A percentile compares a stretch with the other conserved stretches of the same genome.
phyloP scores from a whole-genome alignment of 2,888 invertebrate genomes.

The Xestia sexstrigata region DNA sequence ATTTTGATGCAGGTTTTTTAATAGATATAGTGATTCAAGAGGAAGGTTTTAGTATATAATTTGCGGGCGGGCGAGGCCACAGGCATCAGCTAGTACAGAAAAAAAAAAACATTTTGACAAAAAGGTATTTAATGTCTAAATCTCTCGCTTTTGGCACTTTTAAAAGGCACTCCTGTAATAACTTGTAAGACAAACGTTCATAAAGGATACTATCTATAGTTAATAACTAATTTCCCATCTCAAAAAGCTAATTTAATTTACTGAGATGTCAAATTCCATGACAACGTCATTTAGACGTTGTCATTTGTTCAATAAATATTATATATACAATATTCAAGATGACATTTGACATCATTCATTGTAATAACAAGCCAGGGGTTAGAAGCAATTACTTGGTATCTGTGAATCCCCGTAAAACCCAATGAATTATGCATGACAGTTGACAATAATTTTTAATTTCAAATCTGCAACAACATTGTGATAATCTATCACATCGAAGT shows the following conservation, averaged over 20 bases:
- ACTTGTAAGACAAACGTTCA: neutral
- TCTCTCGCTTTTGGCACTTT: neutral
- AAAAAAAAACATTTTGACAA: neutral
- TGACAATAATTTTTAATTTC: slow-evolving; percentile 35
- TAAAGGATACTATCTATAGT: neutral
- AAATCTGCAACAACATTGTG: slow-evolving; percentile 13
- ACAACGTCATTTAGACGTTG: neutral
- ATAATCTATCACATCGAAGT: slow-evolving; percentile 24
- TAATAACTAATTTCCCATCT: neutral
- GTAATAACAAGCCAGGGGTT: neutral
- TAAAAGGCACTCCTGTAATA: neutral
- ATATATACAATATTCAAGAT: slow-evolving; percentile 8
- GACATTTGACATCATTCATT: slow-evolving; percentile 16
- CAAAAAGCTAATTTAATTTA: neutral
- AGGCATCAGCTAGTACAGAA: too few species aligned
- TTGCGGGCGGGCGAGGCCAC: too few species aligned
- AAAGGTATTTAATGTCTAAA: neutral
- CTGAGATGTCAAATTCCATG: slow-evolving; percentile 7
- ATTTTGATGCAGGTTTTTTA: too few species aligned
- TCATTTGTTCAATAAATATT: slow-evolving; percentile 7
- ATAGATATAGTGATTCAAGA: too few species aligned
- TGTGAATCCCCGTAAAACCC: slow-evolving; percentile 29
- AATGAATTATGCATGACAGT: slow-evolving; percentile 4
- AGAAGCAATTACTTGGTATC: neutral
- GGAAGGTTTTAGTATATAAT: too few species aligned